Evolutionary conservation across 2,113 vertebrate species (phyloP).

Genomic region (Scolopax mira): DNA sequence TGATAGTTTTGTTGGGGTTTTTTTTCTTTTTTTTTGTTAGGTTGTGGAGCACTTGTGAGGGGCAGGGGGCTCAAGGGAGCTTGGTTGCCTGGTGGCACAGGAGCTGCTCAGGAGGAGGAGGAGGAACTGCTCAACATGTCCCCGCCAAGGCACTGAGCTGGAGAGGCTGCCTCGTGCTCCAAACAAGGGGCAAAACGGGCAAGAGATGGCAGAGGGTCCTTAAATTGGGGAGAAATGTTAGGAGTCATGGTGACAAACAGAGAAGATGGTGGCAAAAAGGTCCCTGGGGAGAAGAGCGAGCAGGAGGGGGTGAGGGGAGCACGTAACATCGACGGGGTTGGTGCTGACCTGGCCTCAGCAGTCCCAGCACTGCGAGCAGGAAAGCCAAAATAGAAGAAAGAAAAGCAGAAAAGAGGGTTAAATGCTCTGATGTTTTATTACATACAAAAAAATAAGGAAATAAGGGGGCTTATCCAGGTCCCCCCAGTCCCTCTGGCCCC

Average conservation of each 20-base stretch:
- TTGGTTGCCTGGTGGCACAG: no score
- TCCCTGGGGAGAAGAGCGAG: not conserved
- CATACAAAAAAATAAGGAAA: not conserved
- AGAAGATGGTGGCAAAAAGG: not conserved
- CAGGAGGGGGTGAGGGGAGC: not conserved
- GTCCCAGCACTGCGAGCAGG: not conserved
- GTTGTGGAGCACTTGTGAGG: not conserved
- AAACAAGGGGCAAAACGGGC: not conserved
- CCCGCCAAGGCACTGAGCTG: not conserved
- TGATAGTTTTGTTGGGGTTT: not conserved
- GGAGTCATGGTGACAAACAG: not conserved
- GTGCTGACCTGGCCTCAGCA: not conserved
- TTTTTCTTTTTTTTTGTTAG: no score
- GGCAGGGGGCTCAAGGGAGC: not conserved
- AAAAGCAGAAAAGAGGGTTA: not conserved
- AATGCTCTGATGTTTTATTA: not conserved
- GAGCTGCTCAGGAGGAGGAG: not conserved
- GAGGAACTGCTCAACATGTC: not conserved
- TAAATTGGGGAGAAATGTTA: not conserved
- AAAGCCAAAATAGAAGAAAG: not conserved
- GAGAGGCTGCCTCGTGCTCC: not conserved
- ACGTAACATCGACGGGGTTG: fast-evolving
- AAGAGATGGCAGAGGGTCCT: not conserved
- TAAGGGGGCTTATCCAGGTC: not conserved
- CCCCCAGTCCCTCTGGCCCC: not conserved